phyloP scores from a whole-genome alignment of 2,797 vertebrate species.

The Darevskia mixta region DNA sequence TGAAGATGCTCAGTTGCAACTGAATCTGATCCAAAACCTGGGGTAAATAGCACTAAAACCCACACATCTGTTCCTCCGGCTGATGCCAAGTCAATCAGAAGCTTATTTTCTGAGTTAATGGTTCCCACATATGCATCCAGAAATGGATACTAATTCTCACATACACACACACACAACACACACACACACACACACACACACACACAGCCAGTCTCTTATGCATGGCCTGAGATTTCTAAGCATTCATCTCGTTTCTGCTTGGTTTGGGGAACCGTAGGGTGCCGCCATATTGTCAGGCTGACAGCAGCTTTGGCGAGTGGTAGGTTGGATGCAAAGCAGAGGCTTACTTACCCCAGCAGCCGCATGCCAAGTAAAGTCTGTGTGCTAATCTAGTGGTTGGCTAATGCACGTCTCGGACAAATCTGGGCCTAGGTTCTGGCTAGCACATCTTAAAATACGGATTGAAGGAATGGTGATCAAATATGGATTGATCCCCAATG shows the following conservation, averaged over 20 bases:
- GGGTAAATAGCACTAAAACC: neutral
- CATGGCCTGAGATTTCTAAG: neutral
- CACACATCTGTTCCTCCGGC: neutral
- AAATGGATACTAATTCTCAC: constrained; percentile 14
- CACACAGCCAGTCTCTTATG: constrained; percentile 25
- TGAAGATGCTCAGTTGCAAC: neutral
- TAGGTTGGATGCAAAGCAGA: neutral
- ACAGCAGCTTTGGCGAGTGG: neutral
- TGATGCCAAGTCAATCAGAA: neutral
- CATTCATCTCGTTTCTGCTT: neutral
- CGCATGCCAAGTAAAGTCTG: neutral
- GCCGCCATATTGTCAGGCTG: neutral
- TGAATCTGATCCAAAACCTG: constrained; percentile 5
- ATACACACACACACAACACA: too few species aligned
- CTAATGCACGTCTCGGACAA: neutral
- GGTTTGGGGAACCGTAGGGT: neutral
- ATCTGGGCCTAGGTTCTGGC: neutral
- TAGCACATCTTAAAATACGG: neutral
- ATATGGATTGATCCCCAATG: too few species aligned
- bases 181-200: too few species aligned
- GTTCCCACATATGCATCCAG: neutral
- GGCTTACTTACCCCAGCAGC: neutral
- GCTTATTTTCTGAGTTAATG: neutral
- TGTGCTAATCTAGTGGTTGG: neutral
- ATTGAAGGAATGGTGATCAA: neutral